Base-by-base conservation (phyloP, 1,140 invertebrate genomes). In the Heliconius eleuchia region DNA sequence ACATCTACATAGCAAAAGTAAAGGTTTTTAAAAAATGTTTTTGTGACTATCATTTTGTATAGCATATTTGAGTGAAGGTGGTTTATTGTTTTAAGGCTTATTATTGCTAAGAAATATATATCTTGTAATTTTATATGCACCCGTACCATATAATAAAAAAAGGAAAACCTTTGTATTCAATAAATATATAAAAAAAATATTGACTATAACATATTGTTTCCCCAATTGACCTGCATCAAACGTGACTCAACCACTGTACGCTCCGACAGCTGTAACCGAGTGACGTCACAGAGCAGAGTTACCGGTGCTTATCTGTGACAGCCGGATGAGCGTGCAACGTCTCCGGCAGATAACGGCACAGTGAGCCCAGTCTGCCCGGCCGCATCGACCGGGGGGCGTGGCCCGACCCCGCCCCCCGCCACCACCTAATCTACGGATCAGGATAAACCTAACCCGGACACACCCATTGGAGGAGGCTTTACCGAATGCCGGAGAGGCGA, bases 311-410 rank as follows among this genome's bases (percentile, higher is more conserved):
- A 92, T 92, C 89, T 89, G 85, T 88, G 87, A 87, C 89, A 84
- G 85, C 86, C 89, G 92, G 90, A 92, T 92, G 89, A 92, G 86
- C 89, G 89, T 86, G 85, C 82, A 84, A 78, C 90, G 90, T 91
- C 91, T 90, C 89, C 84, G 87, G 88, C 88, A 91, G 91, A 92
- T 92, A 92, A 89, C 90, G 86, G 88, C 82, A 86, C 89, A 88
- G 87, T 92, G 89, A 86, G 88, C 84, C 79, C 81, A 83, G 82
- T 86, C 83, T 81, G 85, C 77, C 80, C 78, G 84, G 89, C 88
- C 83, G 89, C 89, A 94, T 94, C 91, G 92, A 94, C 91, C 92
- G 91, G 91, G 89, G 84, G 92, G 92, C 92, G 91, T 92, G 91
- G 88, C 37, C 73, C 70, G 85, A 87, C 87, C 91, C 90, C 90